phyloP scores from a whole-genome alignment of 1,140 invertebrate genomes.

The Drosophila athabasca region DNA sequence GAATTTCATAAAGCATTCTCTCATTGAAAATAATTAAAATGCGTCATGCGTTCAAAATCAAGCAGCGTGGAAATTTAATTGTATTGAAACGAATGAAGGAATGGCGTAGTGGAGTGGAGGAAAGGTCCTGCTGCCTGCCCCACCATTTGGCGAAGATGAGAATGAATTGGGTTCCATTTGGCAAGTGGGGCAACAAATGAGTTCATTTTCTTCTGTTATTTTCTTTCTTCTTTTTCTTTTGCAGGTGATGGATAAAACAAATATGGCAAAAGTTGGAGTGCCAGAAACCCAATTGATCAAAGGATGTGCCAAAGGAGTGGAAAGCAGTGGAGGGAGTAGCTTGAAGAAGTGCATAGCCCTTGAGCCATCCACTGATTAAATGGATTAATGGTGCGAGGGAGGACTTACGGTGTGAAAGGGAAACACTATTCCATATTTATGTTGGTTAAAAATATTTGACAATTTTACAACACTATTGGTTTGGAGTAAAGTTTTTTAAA shows the following conservation, averaged over 20 bases:
- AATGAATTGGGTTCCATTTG: slow-evolving; percentile 49
- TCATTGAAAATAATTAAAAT: slow-evolving; percentile 81
- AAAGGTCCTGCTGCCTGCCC: not conserved
- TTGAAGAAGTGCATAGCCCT: not conserved
- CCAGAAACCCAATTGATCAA: slow-evolving; percentile 37
- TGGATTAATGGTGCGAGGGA: no score
- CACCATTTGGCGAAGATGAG: slow-evolving; percentile 1
- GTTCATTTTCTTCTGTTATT: slow-evolving; percentile 20
- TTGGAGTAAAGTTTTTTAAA: no score
- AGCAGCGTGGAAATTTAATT: slow-evolving; percentile 81
- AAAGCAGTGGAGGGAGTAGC: not conserved
- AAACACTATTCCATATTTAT: no score
- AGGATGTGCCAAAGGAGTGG: not conserved
- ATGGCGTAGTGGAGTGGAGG: not conserved
- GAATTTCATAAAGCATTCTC: slow-evolving; percentile 75
- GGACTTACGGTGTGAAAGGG: no score
- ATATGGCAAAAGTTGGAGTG: slow-evolving; percentile 23
- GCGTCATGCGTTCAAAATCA: slow-evolving; percentile 78
- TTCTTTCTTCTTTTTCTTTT: slow-evolving; percentile 20
- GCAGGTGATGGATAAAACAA: slow-evolving; percentile 25
- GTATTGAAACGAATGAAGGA: slow-evolving; percentile 56
- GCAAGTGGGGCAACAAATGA: slow-evolving; percentile 54
- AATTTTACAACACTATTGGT: no score
- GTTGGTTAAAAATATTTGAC: no score
- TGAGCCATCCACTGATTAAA: not conserved